Evolutionary conservation across 2,797 vertebrate genomes (phyloP).

Genomic region (Thaleichthys pacificus): DNA sequence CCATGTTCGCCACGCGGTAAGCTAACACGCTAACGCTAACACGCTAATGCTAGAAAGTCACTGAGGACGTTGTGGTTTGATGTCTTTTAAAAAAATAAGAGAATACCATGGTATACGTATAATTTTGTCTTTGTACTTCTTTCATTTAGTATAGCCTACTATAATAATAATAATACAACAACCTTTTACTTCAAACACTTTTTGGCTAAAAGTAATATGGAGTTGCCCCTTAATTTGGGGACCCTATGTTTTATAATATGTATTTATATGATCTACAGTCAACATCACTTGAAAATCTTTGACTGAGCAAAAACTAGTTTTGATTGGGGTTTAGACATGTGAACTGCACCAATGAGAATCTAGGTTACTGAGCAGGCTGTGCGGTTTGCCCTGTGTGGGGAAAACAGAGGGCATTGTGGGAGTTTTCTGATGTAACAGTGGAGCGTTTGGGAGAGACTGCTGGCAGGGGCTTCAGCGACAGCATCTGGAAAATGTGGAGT

Average conservation of each 20-base stretch:
- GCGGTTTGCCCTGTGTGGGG: slow-evolving; percentile 10
- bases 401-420: slow-evolving; percentile 61
- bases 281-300: background rate
- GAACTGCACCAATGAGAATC: background rate
- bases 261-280: background rate
- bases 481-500: slow-evolving; percentile 62
- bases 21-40: background rate
- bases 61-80: no score
- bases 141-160: no score
- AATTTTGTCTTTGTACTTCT: no score
- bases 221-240: no score
- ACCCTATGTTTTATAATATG: no score
- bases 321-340: background rate
- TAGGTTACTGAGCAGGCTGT: slow-evolving; percentile 4
- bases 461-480: slow-evolving; percentile 42
- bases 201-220: no score
- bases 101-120: no score
- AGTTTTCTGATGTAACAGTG: slow-evolving; percentile 64
- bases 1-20: slow-evolving; percentile 98
- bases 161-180: no score
- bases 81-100: no score
- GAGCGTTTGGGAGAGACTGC: slow-evolving; percentile 36
- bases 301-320: background rate
- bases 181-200: no score
- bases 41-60: no score